phyloP scores from a whole-genome alignment of 2,113 vertebrate species.

The Apeltes quadracus region DNA sequence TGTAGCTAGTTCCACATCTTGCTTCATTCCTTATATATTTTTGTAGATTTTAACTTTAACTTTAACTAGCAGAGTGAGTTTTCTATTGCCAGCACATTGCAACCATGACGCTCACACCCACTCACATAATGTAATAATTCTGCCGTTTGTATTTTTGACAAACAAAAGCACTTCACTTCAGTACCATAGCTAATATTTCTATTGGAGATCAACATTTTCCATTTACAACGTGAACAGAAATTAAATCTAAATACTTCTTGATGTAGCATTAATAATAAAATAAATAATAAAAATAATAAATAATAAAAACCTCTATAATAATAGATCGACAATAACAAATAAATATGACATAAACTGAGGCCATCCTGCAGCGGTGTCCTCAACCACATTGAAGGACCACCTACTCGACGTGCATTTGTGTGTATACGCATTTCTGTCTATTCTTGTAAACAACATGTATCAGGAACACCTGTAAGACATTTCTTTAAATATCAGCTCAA shows the following conservation, averaged over 20 bases:
- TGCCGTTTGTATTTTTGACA: background rate
- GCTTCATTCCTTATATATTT: background rate
- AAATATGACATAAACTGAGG: background rate
- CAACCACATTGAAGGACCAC: background rate
- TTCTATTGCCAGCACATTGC: background rate
- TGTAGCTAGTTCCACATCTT: background rate
- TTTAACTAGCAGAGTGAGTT: background rate
- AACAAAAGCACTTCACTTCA: background rate
- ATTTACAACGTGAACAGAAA: background rate
- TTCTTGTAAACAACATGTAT: background rate
- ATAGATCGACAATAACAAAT: background rate
- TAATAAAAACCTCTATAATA: background rate
- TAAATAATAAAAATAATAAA: background rate
- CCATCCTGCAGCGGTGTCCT: background rate
- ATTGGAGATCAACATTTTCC: background rate
- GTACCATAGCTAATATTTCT: background rate
- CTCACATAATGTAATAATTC: background rate
- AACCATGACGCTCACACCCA: background rate
- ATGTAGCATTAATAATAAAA: background rate
- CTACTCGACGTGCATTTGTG: too few relatives aligned
- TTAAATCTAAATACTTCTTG: background rate
- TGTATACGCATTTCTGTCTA: background rate
- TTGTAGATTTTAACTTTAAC: conserved; percentile 1
- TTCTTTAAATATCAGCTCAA: background rate
- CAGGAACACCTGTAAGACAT: background rate